These are phyloP conservation scores for Ptilonorhynchus violaceus DNA, from an alignment of 2,113 vertebrate species.

Conservation along the genomic window DNA sequence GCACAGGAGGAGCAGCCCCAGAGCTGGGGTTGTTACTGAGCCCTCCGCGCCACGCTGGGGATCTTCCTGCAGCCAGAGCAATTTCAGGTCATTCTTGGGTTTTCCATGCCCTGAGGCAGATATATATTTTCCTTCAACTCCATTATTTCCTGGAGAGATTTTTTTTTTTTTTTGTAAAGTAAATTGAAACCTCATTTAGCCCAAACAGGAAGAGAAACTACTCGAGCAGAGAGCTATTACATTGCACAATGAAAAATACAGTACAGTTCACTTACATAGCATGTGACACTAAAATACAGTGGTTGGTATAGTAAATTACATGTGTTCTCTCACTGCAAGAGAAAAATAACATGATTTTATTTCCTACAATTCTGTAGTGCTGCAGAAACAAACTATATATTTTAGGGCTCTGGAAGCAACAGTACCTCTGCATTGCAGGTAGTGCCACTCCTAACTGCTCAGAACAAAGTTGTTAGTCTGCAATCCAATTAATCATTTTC, in stretches of 20 bases:
- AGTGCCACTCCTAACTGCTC: background rate
- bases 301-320: background rate
- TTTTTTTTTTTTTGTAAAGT: background rate
- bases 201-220: background rate
- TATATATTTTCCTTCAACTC: background rate
- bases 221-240: background rate
- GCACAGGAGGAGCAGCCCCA: background rate
- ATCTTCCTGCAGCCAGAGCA: background rate
- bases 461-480: background rate
- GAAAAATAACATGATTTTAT: background rate
- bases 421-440: background rate
- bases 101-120: background rate
- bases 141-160: background rate
- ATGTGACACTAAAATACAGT: background rate
- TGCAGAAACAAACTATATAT: fast-evolving
- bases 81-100: background rate
- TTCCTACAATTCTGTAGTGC: background rate
- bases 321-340: background rate
- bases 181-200: background rate
- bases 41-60: fast-evolving
- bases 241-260: background rate
- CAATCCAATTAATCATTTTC: background rate
- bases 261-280: background rate
- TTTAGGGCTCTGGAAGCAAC: background rate
- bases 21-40: background rate